Conservation (phyloP, 2,888 invertebrate species). For the Melitaea athalia region DNA sequence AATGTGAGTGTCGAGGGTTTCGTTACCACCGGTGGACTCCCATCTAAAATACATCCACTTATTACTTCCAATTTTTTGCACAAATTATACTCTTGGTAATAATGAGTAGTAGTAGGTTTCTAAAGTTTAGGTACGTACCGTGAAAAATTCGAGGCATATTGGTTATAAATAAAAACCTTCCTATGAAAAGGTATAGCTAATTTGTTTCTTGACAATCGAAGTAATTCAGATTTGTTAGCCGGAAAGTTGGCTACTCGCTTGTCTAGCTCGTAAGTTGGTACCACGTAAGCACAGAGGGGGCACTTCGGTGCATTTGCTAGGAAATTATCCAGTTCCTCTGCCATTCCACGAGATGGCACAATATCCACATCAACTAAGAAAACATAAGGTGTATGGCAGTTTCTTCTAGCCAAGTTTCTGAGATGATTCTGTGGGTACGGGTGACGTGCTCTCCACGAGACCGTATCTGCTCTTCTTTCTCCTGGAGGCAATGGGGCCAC, state of each 20-base stretch:
- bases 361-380: conserved; percentile 95
- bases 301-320: conserved; percentile 82
- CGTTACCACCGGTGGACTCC: conserved; percentile 83
- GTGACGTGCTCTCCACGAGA: conserved; percentile 87
- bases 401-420: conserved; percentile 92
- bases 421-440: conserved; percentile 95
- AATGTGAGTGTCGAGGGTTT: conserved; percentile 85
- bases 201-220: conserved; percentile 89
- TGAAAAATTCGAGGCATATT: conserved; percentile 94
- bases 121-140: conserved; percentile 79
- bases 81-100: not conserved
- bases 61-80: conserved; percentile 77
- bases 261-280: conserved; percentile 95
- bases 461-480: conserved; percentile 83
- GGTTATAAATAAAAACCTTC: conserved; percentile 95
- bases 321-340: conserved; percentile 87
- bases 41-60: conserved; percentile 63
- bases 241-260: conserved; percentile 88
- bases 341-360: conserved; percentile 89
- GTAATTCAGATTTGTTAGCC: conserved; percentile 88
- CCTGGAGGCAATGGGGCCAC: conserved; percentile 86
- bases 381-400: conserved; percentile 90
- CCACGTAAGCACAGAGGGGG: conserved; percentile 90
- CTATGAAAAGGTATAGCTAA: conserved; percentile 94
- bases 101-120: not conserved